Percentiles rank a stretch among this genome's conserved stretches.
Conservation (phyloP, 2,113 vertebrate genomes). For the Peucedramus taeniatus region DNA sequence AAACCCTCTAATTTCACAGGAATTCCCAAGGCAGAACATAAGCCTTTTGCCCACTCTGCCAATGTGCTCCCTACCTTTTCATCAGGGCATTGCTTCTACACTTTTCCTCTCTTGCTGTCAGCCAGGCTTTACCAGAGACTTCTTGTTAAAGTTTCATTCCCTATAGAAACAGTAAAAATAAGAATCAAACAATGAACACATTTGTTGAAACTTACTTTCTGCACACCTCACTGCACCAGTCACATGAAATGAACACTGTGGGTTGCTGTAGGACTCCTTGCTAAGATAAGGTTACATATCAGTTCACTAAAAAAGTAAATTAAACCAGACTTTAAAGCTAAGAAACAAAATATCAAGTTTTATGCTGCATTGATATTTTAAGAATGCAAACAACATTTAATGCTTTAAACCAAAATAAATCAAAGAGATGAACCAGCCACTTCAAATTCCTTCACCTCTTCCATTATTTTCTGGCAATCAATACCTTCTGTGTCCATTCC, state of each 20-base stretch:
- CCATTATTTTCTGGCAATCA: not conserved
- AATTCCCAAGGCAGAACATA: not conserved
- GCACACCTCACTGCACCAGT: not conserved
- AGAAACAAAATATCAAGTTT: not conserved
- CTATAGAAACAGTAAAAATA: conserved; percentile 28
- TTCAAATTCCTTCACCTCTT: not conserved
- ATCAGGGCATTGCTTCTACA: conserved; percentile 53
- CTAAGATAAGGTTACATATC: not conserved
- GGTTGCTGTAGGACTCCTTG: not conserved
- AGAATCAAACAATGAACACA: not conserved
- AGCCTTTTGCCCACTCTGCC: not conserved
- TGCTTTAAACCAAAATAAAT: not conserved
- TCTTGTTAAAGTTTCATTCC: conserved; percentile 52
- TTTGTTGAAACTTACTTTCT: not conserved
- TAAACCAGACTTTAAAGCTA: not conserved
- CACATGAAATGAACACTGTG: not conserved
- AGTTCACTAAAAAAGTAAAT: not conserved
- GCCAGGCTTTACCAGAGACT: not conserved
- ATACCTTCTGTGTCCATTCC: not conserved
- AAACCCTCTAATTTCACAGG: not conserved
- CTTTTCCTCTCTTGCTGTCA: not conserved
- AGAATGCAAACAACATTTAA: not conserved
- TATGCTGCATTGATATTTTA: not conserved
- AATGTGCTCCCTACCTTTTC: conserved; percentile 15
- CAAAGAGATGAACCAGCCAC: not conserved